phyloP scores from a whole-genome alignment of 2,113 vertebrate genomes.

The Colistium nudipinnis region DNA sequence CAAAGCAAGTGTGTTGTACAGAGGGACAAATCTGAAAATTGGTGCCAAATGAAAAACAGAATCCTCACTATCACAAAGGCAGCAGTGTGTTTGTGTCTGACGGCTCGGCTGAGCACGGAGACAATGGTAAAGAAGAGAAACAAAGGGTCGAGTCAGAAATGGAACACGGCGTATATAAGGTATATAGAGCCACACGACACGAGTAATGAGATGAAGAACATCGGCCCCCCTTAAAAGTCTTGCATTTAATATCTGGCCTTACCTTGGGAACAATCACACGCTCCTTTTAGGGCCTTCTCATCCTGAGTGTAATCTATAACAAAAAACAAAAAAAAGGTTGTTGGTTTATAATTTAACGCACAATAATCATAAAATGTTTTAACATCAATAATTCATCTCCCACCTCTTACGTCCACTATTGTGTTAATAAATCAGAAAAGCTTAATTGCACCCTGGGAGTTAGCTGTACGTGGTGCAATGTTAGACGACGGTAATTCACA shows the following conservation, averaged over 20 bases:
- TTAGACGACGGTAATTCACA: too few relatives aligned
- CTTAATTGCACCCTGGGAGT: background rate
- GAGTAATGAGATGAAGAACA: conserved; percentile 29
- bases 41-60: conserved; percentile 53
- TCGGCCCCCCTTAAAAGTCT: background rate
- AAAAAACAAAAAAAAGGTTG: too few relatives aligned
- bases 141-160: conserved; percentile 52
- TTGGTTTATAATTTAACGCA: too few relatives aligned
- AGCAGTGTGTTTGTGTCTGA: conserved; percentile 48
- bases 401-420: too few relatives aligned
- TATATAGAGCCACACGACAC: background rate
- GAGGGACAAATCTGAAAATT: conserved; percentile 44
- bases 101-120: conserved; percentile 14
- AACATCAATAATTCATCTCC: too few relatives aligned
- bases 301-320: conserved; percentile 95
- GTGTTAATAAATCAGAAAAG: too few relatives aligned
- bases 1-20: conserved; percentile 29
- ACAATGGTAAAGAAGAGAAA: conserved; percentile 20
- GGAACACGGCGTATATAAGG: background rate
- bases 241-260: conserved; percentile 31
- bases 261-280: conserved; percentile 94
- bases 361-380: too few relatives aligned
- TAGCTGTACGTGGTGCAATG: too few relatives aligned
- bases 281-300: conserved; percentile 92
- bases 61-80: conserved; percentile 50